A percentile compares a stretch with the other conserved stretches of the same genome.
Evolutionary conservation across 1,140 invertebrate species (phyloP).

Genomic region (Musca domestica): DNA sequence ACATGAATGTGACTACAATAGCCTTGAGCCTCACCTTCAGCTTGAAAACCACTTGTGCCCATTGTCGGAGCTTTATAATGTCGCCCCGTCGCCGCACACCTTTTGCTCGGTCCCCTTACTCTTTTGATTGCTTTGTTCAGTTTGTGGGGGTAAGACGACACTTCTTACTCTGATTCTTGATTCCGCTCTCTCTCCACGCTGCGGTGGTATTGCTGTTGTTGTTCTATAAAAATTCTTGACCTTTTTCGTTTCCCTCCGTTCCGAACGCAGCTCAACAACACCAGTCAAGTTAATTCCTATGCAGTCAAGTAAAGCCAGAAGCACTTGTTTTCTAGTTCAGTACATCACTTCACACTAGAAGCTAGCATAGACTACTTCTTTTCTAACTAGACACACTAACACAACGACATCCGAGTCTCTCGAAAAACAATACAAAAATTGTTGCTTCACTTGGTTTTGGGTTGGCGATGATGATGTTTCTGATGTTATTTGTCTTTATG

Average conservation of each 20-base stretch:
- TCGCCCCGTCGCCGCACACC: background rate
- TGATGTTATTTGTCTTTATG: background rate
- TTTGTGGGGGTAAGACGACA: too few species aligned
- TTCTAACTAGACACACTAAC: background rate
- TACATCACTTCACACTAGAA: background rate
- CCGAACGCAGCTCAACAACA: background rate
- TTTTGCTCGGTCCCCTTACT: background rate
- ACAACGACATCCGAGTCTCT: background rate
- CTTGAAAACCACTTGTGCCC: conserved; percentile 48
- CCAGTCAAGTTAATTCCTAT: background rate
- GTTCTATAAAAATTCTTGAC: conserved; percentile 15
- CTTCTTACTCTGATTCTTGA: too few species aligned
- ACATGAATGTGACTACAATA: conserved; percentile 24
- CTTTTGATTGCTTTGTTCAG: too few species aligned
- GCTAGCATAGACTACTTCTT: too few species aligned
- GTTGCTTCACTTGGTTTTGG: conserved; percentile 18
- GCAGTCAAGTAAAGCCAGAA: conserved; percentile 14
- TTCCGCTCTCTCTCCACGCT: background rate
- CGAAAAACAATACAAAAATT: background rate
- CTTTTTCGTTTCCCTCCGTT: conserved; percentile 10
- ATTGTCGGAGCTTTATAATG: conserved; percentile 26
- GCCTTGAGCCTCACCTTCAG: conserved; percentile 40
- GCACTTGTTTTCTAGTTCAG: conserved; percentile 21
- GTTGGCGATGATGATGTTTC: too few species aligned
- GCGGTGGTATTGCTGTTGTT: background rate